Conservation (phyloP, 1,140 invertebrate genomes). For the Aphelenchoides besseyi region DNA sequence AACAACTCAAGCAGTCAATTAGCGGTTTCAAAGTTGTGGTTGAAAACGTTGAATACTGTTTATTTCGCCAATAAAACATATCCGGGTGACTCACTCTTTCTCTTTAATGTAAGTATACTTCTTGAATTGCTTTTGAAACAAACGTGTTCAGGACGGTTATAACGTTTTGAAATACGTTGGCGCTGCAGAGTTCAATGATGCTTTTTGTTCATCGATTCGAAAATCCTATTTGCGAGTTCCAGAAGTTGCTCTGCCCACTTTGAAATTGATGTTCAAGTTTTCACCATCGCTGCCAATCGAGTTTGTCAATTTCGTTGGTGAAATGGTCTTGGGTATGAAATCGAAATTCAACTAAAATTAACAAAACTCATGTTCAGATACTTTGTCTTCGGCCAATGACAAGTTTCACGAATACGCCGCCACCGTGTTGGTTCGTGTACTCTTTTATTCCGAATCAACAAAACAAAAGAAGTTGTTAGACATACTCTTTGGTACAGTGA, state of each 20-base stretch:
- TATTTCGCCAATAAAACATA: slow-evolving; percentile 5
- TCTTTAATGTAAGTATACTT: slow-evolving; percentile 1
- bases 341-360: background rate
- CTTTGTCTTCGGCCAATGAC: slow-evolving; percentile 5
- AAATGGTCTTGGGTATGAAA: background rate
- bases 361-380: background rate
- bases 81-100: slow-evolving; percentile 10
- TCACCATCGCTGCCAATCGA: background rate
- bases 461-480: slow-evolving; percentile 5
- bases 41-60: background rate
- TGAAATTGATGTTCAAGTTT: background rate
- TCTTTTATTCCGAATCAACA: background rate
- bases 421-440: background rate
- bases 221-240: background rate
- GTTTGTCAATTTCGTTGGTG: slow-evolving; percentile 10
- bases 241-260: slow-evolving; percentile 11
- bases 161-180: background rate
- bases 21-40: slow-evolving; percentile 10
- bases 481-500: slow-evolving; percentile 12
- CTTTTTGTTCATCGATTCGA: background rate
- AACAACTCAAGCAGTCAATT: background rate
- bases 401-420: slow-evolving; percentile 15
- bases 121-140: background rate
- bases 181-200: background rate
- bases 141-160: background rate